Evolutionary conservation across 1,140 invertebrate species (phyloP).

Genomic region (Metaphire vulgaris): DNA sequence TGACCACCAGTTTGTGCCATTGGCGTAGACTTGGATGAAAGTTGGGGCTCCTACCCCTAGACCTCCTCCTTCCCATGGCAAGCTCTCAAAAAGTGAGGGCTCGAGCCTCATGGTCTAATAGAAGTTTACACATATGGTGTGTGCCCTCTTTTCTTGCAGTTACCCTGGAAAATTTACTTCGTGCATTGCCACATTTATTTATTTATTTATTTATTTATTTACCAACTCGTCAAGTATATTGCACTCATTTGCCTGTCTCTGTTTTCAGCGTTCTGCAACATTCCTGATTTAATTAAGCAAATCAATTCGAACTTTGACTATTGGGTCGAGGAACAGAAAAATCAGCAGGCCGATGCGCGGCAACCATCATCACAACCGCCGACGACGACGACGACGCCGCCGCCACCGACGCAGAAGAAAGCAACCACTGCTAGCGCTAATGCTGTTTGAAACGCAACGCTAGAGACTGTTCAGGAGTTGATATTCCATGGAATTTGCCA

Average conservation of each 20-base stretch:
- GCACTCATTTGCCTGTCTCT: background rate
- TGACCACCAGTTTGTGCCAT: too few species aligned
- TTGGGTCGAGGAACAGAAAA: background rate
- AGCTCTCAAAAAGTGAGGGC: background rate
- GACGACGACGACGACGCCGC: too few species aligned
- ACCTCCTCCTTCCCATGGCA: background rate
- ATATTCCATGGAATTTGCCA: too few species aligned
- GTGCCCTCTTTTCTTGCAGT: background rate
- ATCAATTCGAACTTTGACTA: background rate
- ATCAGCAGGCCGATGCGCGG: too few species aligned
- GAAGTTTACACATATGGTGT: background rate
- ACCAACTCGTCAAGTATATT: background rate
- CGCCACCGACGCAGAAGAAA: too few species aligned
- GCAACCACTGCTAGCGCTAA: too few species aligned
- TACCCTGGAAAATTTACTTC: background rate
- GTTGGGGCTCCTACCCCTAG: too few species aligned
- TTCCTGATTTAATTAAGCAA: background rate
- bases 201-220: background rate
- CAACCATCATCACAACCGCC: too few species aligned
- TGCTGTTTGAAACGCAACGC: too few species aligned
- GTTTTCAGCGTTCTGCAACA: background rate
- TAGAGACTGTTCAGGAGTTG: too few species aligned
- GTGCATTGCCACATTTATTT: background rate
- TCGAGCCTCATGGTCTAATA: background rate
- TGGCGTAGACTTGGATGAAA: too few species aligned